Conservation (phyloP, 2,797 vertebrate genomes). For the Amphiprion clarkii region DNA sequence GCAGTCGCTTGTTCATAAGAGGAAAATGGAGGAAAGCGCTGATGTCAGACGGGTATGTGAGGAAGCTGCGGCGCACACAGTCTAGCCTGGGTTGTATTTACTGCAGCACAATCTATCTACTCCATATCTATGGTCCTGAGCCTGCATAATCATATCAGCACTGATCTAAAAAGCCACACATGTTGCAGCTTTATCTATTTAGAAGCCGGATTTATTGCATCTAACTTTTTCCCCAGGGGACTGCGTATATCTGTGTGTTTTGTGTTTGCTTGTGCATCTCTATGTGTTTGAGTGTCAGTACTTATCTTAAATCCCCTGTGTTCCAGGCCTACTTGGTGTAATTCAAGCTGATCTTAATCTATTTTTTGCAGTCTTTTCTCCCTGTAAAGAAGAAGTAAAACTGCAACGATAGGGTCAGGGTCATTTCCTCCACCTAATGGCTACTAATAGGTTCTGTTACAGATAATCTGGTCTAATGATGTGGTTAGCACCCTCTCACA, state of each 20-base stretch:
- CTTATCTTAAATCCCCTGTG: conserved; percentile 61
- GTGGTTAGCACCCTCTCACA: conserved; percentile 59
- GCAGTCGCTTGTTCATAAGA: conserved; percentile 49
- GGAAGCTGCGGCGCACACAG: conserved; percentile 27
- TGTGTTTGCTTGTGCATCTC: conserved; percentile 30
- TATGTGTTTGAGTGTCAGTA: conserved; percentile 41
- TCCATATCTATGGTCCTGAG: conserved; percentile 58
- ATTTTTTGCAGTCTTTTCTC: conserved; percentile 49
- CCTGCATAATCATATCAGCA: conserved; percentile 73
- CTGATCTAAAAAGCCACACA: conserved; percentile 72
- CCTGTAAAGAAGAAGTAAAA: conserved; percentile 53
- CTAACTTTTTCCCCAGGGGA: conserved; percentile 35
- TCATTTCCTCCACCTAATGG: conserved; percentile 69
- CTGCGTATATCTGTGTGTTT: conserved; percentile 44
- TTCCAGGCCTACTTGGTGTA: conserved; percentile 53
- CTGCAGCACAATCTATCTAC: conserved; percentile 58
- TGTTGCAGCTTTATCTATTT: conserved; percentile 68
- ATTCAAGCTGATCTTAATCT: conserved; percentile 68
- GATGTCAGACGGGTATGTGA: conserved; percentile 56
- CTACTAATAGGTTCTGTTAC: conserved; percentile 72
- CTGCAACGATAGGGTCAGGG: conserved; percentile 65
- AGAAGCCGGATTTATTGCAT: conserved; percentile 68
- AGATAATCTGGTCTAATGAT: conserved; percentile 76
- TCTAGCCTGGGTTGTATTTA: conserved; percentile 40
- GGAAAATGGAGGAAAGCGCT: conserved; percentile 37